Base-by-base conservation (phyloP, 2,797 vertebrate species). In the Eulemur albifrons region DNA sequence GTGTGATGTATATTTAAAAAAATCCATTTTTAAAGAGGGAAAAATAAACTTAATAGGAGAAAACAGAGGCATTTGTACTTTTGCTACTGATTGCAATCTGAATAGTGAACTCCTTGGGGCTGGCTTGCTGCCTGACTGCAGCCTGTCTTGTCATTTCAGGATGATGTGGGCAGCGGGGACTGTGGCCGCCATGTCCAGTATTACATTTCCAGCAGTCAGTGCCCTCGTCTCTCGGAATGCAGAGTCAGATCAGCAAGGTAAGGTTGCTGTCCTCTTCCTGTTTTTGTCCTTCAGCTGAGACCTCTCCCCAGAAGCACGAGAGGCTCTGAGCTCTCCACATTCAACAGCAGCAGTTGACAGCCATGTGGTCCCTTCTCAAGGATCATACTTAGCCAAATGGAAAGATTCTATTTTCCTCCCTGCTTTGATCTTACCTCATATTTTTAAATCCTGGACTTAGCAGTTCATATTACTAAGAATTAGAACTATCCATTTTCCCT, bases 121-220 rank as follows among this genome's bases (percentile, higher is more conserved):
- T 30, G 15, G 54, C 23, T 61, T 75, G 32, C 40, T 27, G 0
- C 48, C 48, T 89, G 54, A 90, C 63, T 4, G 0, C 5, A 32
- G 54, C n/a, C 50, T 95, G 35, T 92, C 69, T 89, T 96, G 72
- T 96, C 73, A 5, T 95, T 96, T 23, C 96, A 99, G 99, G 99
- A 99, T 99, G 99, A 98, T 99, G 98, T 99, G 99, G 99, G 98
- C 98, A 88, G 98, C 99, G 0, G 99, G 98, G 94, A 98, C 98
- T 14, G 97, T 99, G 76, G 99, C 99, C 35, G 98, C 99, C 0
- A 98, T 99, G 98, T 99, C 99, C 94, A 99, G 99, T 96, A 98
- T 99, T 97, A 99, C 98, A 0, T 99, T 99, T 85, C 98, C 99
- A 54, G 99, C 98, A 30, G 83, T 99, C 88, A 99, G 98, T 92